phyloP scores from a whole-genome alignment of 2,888 invertebrate genomes.

The Standfussiana lucernea region DNA sequence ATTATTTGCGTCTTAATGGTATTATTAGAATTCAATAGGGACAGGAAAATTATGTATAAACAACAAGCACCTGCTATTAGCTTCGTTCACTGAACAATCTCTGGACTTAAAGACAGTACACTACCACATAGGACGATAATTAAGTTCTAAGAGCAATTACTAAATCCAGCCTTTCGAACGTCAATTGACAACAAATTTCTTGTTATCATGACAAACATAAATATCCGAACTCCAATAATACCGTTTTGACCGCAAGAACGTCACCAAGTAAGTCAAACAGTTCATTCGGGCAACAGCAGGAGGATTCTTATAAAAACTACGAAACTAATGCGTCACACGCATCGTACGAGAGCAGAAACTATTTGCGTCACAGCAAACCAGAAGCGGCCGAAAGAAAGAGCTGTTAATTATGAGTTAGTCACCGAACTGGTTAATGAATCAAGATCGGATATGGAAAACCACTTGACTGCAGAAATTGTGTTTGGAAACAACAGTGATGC shows the following conservation, averaged over 20 bases:
- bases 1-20: conserved; percentile 21
- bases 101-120: not conserved
- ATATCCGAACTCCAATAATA: conserved; percentile 13
- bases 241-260: conserved; percentile 52
- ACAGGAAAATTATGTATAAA: not conserved
- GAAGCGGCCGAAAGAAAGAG: conserved; percentile 46
- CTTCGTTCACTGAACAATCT: not conserved
- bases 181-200: conserved; percentile 28
- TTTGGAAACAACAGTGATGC: conserved; percentile 4
- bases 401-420: conserved; percentile 48
- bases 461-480: conserved; percentile 22
- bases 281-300: conserved; percentile 44
- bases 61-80: conserved; percentile 10
- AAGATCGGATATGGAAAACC: conserved; percentile 30
- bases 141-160: not conserved
- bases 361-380: conserved; percentile 58
- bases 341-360: conserved; percentile 36
- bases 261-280: conserved; percentile 47
- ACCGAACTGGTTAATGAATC: conserved; percentile 45
- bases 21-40: conserved; percentile 6
- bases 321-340: conserved; percentile 55
- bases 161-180: conserved; percentile 1
- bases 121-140: not conserved
- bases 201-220: conserved; percentile 20
- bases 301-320: conserved; percentile 40